These are phyloP conservation scores for Laterallus jamaicensis DNA, from an alignment of 2,113 vertebrate species.

Conservation along the genomic window DNA sequence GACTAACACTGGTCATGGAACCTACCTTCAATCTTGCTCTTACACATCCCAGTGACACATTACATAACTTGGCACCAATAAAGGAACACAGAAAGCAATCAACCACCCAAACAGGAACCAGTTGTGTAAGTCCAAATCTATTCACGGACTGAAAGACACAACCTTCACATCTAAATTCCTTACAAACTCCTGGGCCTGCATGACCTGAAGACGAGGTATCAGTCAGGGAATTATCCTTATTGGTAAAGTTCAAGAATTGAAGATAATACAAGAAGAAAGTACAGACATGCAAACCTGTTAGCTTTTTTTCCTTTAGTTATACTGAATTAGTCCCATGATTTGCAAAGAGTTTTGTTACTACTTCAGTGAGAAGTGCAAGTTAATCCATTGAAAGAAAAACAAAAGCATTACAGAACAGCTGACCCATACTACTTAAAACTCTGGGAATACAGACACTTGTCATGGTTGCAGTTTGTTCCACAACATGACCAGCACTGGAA, in stretches of 20 bases:
- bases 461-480: neutral
- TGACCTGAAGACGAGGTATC: neutral
- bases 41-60: neutral
- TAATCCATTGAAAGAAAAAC: neutral
- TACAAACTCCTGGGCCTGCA: neutral
- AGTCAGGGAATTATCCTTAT: neutral
- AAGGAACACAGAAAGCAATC: conserved; percentile 27
- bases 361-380: neutral
- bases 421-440: neutral
- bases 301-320: neutral
- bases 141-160: neutral
- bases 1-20: neutral
- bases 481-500: neutral
- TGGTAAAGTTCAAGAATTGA: neutral
- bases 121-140: neutral
- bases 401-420: neutral
- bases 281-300: neutral
- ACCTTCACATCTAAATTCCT: neutral
- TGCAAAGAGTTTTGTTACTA: neutral
- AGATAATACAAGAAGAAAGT: neutral
- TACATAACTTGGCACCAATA: conserved; percentile 4
- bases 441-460: neutral
- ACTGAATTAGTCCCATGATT: neutral
- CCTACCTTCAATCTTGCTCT: neutral
- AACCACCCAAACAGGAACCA: neutral